A percentile compares a stretch with the other conserved stretches of the same genome.
Conservation (phyloP, 2,888 invertebrate genomes). For the Thereva unica region DNA sequence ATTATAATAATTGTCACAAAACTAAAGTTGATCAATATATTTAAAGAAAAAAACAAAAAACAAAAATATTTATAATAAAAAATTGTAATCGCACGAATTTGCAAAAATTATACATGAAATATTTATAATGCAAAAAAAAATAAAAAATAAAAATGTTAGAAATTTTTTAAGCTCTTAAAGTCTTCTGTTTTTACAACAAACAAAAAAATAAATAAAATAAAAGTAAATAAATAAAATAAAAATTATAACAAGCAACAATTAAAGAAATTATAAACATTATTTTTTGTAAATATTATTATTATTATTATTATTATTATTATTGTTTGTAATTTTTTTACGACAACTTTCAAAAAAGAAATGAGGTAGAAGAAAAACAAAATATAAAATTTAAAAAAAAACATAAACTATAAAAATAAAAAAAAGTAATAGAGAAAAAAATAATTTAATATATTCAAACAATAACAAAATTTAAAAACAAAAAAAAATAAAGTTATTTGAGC, state of each 20-base stretch:
- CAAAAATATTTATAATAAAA: slow-evolving; percentile 5
- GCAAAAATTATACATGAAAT: slow-evolving; percentile 14
- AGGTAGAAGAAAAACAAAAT: slow-evolving; percentile 5
- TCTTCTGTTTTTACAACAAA: not conserved
- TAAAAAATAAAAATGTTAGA: not conserved
- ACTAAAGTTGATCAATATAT: slow-evolving; percentile 7
- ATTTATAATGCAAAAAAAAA: slow-evolving; percentile 12
- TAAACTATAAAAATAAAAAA: too few relatives aligned
- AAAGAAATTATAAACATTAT: not conserved
- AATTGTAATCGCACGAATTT: slow-evolving; percentile 19
- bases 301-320: slow-evolving; percentile 18
- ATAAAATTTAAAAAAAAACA: too few relatives aligned
- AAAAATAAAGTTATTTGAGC: slow-evolving; percentile 22
- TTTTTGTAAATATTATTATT: slow-evolving; percentile 35
- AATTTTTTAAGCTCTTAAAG: slow-evolving; percentile 22
- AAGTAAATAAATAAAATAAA: slow-evolving; percentile 25
- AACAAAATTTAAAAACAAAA: slow-evolving; percentile 12
- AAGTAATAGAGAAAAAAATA: not conserved
- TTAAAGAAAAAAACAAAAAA: too few relatives aligned
- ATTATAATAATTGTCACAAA: slow-evolving; percentile 31
- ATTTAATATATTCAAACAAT: slow-evolving; percentile 33
- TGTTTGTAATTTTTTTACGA: slow-evolving; percentile 19
- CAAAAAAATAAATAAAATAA: slow-evolving; percentile 11
- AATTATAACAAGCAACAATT: not conserved
- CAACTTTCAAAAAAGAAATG: slow-evolving; percentile 26